Evolutionary conservation across 2,888 invertebrate species (phyloP).

Genomic region (Myopa tessellatipennis): DNA sequence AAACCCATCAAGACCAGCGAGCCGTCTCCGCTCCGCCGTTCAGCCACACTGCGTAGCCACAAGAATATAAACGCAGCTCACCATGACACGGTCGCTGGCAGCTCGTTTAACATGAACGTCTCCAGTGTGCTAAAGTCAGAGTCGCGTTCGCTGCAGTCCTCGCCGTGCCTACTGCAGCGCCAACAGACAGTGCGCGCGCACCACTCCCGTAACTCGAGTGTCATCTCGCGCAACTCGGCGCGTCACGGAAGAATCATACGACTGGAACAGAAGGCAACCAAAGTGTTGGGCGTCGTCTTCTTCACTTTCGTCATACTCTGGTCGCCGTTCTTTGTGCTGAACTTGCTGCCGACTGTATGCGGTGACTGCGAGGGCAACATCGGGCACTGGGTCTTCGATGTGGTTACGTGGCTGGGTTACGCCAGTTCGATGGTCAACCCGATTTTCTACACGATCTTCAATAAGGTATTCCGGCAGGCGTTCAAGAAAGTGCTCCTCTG

Average conservation of each 20-base stretch:
- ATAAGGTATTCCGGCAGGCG: constrained; percentile 91
- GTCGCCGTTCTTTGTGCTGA: constrained; percentile 95
- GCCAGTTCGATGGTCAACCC: constrained; percentile 96
- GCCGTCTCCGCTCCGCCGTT: constrained; percentile 70
- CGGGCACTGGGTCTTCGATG: constrained; percentile 83
- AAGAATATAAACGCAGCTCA: constrained; percentile 62
- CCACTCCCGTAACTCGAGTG: constrained; percentile 83
- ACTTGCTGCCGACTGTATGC: constrained; percentile 86
- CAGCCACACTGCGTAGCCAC: constrained; percentile 74
- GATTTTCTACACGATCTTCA: constrained; percentile 95
- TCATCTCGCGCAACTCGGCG: constrained; percentile 83
- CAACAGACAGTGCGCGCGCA: constrained; percentile 75
- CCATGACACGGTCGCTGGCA: constrained; percentile 24
- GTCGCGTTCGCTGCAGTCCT: constrained; percentile 70
- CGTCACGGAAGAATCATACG: constrained; percentile 86
- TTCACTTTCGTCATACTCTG: constrained; percentile 94
- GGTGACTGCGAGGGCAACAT: constrained; percentile 81
- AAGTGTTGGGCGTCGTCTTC: constrained; percentile 93
- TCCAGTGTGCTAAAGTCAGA: constrained; percentile 56
- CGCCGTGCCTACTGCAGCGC: constrained; percentile 71
- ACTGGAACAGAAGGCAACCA: constrained; percentile 95
- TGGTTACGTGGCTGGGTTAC: constrained; percentile 93
- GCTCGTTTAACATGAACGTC: constrained; percentile 33
- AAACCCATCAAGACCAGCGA: constrained; percentile 68
- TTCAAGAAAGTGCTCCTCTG: constrained; percentile 88